Evolutionary conservation across 2,113 vertebrate species (phyloP), one percentile per base, ranked within the genome.

Genomic region (Poicephalus meyeri): DNA sequence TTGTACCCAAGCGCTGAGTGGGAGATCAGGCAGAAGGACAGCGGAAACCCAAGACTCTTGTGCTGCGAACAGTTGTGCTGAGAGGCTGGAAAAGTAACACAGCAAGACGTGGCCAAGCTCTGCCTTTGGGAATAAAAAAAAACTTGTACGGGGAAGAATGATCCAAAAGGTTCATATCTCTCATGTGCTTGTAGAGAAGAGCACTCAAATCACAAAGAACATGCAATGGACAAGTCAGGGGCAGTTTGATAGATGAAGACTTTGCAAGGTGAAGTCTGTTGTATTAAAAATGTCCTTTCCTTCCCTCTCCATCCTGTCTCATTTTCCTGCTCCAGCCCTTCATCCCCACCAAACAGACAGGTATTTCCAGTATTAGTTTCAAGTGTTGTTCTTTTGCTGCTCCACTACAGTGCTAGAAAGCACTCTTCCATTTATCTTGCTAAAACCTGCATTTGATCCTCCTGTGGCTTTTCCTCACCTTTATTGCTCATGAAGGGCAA

Each of bases 11-110:
- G 66, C 0, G 8, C 55, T 1, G 35, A 89, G 89, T 72, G 74
- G 81, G 81, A 95, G 79, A 88, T 83, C 25, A 66, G n/a, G 79
- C 85, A 90, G 73, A 88, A 93, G 81, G 71, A 77, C 50, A 90
- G 58, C 49, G 78, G 64, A 68, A 96, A 90, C 88, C 77, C 56
- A 56, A 93, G 60, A 64, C 20, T 61, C 31, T 39, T 46, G 35
- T 41, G 55, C 82, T 58, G 80, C 41, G 21, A 89, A 73, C 60
- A 86, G 42, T 60, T 88, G 86, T 91, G 69, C 80, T 82, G 72
- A 58, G 55, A 91, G 46, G 41, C 9, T 78, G 86, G 25, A 93
- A 58, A 90, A 91, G 64, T 72, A 93, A 80, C 74, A 89, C 33
- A 88, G 71, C 18, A 68, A 83, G 82, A 89, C 1, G 10, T 68